Percentiles rank a stretch among this genome's conserved stretches.
phyloP scores from a whole-genome alignment of 2,113 vertebrate genomes.

The Ifrita kowaldi region DNA sequence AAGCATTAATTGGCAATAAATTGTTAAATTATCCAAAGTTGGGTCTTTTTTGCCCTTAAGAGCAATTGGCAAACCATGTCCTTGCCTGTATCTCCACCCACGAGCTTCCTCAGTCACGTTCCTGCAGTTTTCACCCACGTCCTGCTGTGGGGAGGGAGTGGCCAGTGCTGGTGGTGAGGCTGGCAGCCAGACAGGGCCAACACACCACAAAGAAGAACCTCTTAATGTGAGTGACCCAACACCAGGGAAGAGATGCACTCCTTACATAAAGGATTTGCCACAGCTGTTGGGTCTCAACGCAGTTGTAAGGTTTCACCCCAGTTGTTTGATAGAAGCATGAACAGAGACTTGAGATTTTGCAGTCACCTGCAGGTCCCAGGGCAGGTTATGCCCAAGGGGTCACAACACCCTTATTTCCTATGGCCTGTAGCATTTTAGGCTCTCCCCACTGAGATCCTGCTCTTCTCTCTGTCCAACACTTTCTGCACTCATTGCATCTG shows the following conservation, averaged over 20 bases:
- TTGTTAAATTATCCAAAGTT: neutral
- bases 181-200: neutral
- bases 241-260: neutral
- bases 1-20: neutral
- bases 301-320: rapidly evolving
- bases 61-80: neutral
- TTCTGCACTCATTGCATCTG: neutral
- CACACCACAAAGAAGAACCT: neutral
- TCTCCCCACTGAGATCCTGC: neutral
- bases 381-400: neutral
- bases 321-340: neutral
- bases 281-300: neutral
- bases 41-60: rapidly evolving
- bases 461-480: neutral
- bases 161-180: too few species aligned
- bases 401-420: neutral
- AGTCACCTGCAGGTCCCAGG: neutral
- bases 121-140: neutral
- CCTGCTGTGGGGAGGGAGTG: too few species aligned
- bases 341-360: neutral
- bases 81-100: too few species aligned
- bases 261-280: neutral
- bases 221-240: neutral
- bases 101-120: neutral
- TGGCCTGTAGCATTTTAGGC: neutral